Conservation (phyloP, 1,140 invertebrate genomes). For the Spodoptera frugiperda region DNA sequence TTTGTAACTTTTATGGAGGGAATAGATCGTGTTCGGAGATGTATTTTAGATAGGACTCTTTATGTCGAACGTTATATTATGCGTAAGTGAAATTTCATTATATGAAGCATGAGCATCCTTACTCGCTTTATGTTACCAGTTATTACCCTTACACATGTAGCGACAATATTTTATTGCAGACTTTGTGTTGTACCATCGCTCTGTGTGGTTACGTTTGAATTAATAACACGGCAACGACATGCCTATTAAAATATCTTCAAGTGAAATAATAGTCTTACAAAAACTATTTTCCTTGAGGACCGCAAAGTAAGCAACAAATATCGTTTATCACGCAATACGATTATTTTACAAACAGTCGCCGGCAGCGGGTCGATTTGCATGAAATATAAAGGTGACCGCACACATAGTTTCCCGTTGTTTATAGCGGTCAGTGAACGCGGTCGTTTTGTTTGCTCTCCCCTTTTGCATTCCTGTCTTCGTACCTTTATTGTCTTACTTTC, state of each 20-base stretch:
- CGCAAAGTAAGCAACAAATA: slow-evolving; percentile 44
- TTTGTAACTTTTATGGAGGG: slow-evolving; percentile 78
- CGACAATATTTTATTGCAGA: background rate
- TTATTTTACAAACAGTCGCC: slow-evolving; percentile 68
- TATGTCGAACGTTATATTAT: slow-evolving; percentile 55
- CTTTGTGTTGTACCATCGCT: background rate
- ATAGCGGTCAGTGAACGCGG: slow-evolving; percentile 77
- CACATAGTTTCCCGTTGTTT: slow-evolving; percentile 82
- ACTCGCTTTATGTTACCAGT: slow-evolving; percentile 22
- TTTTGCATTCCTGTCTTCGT: slow-evolving; percentile 79
- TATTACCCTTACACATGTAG: slow-evolving; percentile 21
- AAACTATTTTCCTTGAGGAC: slow-evolving; percentile 29
- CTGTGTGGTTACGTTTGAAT: background rate
- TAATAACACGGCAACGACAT: slow-evolving; percentile 4
- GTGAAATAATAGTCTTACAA: slow-evolving; percentile 20
- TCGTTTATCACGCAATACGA: slow-evolving; percentile 69
- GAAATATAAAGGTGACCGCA: slow-evolving; percentile 85
- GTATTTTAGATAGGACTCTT: slow-evolving; percentile 70
- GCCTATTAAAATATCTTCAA: slow-evolving; percentile 30
- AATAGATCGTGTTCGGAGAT: slow-evolving; percentile 66
- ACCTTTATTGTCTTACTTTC: slow-evolving; percentile 84
- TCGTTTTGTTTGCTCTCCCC: slow-evolving; percentile 70
- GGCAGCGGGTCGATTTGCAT: slow-evolving; percentile 77
- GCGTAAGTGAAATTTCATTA: slow-evolving; percentile 58
- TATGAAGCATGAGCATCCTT: slow-evolving; percentile 20